Conservation (phyloP, 2,888 invertebrate species). For the Apomyelois bistriatella region DNA sequence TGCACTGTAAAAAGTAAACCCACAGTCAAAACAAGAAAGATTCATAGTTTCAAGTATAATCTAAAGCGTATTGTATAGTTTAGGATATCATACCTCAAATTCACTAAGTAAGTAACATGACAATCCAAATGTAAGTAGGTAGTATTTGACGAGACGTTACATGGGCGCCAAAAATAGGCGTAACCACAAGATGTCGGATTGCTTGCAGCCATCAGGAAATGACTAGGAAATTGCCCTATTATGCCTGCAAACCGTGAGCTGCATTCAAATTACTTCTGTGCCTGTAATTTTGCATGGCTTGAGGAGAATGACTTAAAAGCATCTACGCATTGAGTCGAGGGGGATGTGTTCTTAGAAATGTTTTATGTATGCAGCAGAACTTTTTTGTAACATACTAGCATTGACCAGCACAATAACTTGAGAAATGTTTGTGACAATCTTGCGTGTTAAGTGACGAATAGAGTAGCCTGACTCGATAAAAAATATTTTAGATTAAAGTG, state of each 20-base stretch:
- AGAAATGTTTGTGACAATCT: too few relatives aligned
- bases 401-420: too few relatives aligned
- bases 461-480: too few relatives aligned
- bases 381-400: neutral
- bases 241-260: conserved; percentile 72
- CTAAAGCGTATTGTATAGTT: too few relatives aligned
- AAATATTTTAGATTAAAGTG: too few relatives aligned
- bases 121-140: too few relatives aligned
- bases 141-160: conserved; percentile 42
- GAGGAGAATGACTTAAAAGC: conserved; percentile 46
- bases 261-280: conserved; percentile 72
- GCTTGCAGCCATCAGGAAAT: conserved; percentile 68
- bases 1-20: too few relatives aligned
- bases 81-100: too few relatives aligned
- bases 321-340: conserved; percentile 32
- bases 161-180: conserved; percentile 40
- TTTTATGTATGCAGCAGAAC: neutral
- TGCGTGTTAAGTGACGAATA: too few relatives aligned
- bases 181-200: conserved; percentile 65
- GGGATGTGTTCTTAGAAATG: neutral
- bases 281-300: conserved; percentile 65
- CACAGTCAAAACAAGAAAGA: too few relatives aligned
- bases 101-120: too few relatives aligned
- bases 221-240: conserved; percentile 76
- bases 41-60: too few relatives aligned